phyloP scores from a whole-genome alignment of 1,140 invertebrate species.

The Brachionus paranguensis region DNA sequence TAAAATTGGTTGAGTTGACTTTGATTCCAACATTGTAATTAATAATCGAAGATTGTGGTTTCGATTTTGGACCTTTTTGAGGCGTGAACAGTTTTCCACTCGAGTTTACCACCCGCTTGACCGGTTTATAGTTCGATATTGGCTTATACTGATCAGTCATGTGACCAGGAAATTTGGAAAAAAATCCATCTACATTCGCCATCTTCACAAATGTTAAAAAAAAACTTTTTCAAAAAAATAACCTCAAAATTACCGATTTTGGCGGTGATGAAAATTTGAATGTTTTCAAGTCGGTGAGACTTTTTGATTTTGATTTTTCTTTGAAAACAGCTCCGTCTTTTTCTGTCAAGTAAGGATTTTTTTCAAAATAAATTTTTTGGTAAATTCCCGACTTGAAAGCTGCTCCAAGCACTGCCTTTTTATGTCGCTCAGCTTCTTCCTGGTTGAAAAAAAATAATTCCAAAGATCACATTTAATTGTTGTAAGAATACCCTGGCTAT shows the following conservation, averaged over 20 bases:
- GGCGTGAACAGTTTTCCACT: constrained; percentile 53
- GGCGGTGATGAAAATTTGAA: constrained; percentile 53
- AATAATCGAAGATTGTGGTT: constrained; percentile 50
- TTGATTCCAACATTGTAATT: constrained; percentile 52
- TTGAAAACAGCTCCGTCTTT: constrained; percentile 44
- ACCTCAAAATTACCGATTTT: constrained; percentile 46
- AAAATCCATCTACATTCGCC: constrained; percentile 52
- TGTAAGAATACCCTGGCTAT: neutral
- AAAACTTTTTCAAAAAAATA: neutral
- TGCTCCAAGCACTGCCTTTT: constrained; percentile 48
- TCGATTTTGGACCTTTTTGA: constrained; percentile 50
- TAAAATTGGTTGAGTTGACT: constrained; percentile 40
- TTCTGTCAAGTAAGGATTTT: constrained; percentile 50
- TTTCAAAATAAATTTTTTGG: constrained; percentile 50
- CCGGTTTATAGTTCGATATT: constrained; percentile 39
- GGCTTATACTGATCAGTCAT: constrained; percentile 50
- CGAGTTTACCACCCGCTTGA: constrained; percentile 52
- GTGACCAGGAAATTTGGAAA: constrained; percentile 53
- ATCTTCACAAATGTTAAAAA: constrained; percentile 43
- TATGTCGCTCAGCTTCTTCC: constrained; percentile 49
- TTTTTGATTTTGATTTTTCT: constrained; percentile 43
- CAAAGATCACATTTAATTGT: neutral
- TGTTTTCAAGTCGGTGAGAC: constrained; percentile 45
- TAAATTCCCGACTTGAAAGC: constrained; percentile 52
- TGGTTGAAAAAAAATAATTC: neutral